Conservation (phyloP, 2,797 vertebrate genomes). For the Pangasius sanitwongsei region DNA sequence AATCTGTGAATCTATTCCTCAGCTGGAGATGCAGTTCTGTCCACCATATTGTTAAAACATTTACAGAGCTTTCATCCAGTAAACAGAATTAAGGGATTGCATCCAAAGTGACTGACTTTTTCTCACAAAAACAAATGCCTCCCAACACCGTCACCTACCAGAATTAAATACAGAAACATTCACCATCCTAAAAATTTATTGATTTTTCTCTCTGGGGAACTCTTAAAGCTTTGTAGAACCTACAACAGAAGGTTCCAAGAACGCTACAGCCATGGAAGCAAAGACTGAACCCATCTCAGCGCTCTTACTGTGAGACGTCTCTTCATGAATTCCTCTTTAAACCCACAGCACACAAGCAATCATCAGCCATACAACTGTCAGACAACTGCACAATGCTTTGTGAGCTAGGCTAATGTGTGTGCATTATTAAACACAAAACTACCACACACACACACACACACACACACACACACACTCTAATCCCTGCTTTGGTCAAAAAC, state of each 20-base stretch:
- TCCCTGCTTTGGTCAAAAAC: slow-evolving; percentile 1
- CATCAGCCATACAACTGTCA: background rate
- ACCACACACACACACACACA: background rate
- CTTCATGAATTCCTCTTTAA: slow-evolving; percentile 11
- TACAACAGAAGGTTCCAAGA: background rate
- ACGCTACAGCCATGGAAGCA: background rate
- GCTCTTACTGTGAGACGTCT: background rate
- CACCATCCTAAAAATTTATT: background rate
- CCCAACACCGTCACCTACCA: background rate
- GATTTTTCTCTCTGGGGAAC: slow-evolving; percentile 10
- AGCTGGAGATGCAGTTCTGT: background rate
- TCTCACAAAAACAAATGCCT: background rate
- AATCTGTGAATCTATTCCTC: background rate
- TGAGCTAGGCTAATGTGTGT: background rate
- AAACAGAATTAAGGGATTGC: background rate
- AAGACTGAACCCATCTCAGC: background rate
- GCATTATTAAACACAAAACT: background rate
- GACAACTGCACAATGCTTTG: background rate
- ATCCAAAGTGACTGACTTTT: background rate
- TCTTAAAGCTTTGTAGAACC: background rate
- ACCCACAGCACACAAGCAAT: background rate
- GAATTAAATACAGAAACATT: background rate
- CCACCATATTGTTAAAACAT: background rate
- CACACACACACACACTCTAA: slow-evolving; percentile 14
- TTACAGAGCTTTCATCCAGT: background rate